A percentile compares a stretch with the other conserved stretches of the same genome.
Conservation (phyloP, 2,797 vertebrate species). For the Xyrichtys novacula region DNA sequence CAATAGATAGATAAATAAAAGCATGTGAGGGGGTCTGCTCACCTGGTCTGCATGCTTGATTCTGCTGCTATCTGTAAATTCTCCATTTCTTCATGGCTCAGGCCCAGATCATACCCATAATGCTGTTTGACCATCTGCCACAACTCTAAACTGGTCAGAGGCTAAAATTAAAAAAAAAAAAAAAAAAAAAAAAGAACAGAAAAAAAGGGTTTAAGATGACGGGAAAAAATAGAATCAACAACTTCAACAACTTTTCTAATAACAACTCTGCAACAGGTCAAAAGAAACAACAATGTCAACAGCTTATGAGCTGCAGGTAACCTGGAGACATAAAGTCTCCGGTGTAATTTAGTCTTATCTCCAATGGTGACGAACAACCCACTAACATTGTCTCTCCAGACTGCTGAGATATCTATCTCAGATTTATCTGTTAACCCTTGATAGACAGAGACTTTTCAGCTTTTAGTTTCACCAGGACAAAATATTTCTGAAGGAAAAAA, state of each 20-base stretch:
- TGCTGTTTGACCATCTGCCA: constrained; percentile 95
- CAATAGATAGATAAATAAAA: too few species aligned
- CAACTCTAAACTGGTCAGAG: constrained; percentile 87
- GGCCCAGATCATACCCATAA: constrained; percentile 94
- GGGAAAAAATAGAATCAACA: too few species aligned
- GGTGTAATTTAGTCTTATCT: constrained; percentile 21
- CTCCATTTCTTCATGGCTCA: constrained; percentile 95
- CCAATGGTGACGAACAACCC: constrained; percentile 18
- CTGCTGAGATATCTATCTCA: constrained; percentile 8
- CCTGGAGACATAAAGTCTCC: constrained; percentile 16
- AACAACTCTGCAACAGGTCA: neutral
- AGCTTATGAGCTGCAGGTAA: constrained; percentile 8
- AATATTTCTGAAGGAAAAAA: fast-evolving
- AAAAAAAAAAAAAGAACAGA: neutral
- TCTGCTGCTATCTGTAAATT: constrained; percentile 85
- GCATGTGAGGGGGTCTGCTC: constrained; percentile 14
- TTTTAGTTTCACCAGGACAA: neutral
- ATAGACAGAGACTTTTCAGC: neutral
- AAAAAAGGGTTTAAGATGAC: neutral
- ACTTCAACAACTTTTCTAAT: neutral
- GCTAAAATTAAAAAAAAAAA: constrained; percentile 53
- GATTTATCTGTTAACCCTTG: constrained; percentile 16
- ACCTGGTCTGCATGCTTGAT: constrained; percentile 87
- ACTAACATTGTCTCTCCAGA: constrained; percentile 4
- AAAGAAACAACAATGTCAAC: neutral